Conservation (phyloP, 2,888 invertebrate genomes). For the Apamea anceps region DNA sequence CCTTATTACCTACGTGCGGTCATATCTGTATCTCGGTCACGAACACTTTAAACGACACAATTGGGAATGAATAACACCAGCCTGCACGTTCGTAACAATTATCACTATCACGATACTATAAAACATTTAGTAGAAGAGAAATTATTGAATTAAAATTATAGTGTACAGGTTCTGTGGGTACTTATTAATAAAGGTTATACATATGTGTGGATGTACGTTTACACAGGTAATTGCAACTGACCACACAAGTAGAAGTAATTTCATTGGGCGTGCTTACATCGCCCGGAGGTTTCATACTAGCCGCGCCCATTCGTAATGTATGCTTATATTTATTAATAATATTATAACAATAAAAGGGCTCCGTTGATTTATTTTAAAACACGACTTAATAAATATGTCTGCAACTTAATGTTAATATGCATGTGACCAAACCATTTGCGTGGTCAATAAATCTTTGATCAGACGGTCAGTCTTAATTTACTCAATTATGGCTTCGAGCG, state of each 20-base stretch:
- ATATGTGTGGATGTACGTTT: slow-evolving; percentile 46
- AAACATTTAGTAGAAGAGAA: slow-evolving; percentile 56
- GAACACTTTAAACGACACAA: slow-evolving; percentile 33
- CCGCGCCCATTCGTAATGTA: slow-evolving; percentile 72
- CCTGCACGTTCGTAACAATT: slow-evolving; percentile 46
- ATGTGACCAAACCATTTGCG: slow-evolving; percentile 52
- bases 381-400: slow-evolving; percentile 59
- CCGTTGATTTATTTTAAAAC: slow-evolving; percentile 59
- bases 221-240: slow-evolving; percentile 71
- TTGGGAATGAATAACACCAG: slow-evolving; percentile 37
- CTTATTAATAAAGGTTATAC: slow-evolving; percentile 61
- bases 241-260: slow-evolving; percentile 81
- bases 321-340: slow-evolving; percentile 63
- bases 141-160: slow-evolving; percentile 67
- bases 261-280: slow-evolving; percentile 73
- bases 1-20: not conserved
- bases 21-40: slow-evolving; percentile 23
- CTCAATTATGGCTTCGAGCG: slow-evolving; percentile 20
- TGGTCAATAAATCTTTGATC: slow-evolving; percentile 50
- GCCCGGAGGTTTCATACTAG: slow-evolving; percentile 76
- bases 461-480: slow-evolving; percentile 43
- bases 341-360: slow-evolving; percentile 59
- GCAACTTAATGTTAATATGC: slow-evolving; percentile 53
- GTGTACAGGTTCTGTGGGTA: slow-evolving; percentile 52
- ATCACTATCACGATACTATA: slow-evolving; percentile 60